Conservation (phyloP, 2,113 vertebrate genomes). For the Entosphenus tridentatus region DNA sequence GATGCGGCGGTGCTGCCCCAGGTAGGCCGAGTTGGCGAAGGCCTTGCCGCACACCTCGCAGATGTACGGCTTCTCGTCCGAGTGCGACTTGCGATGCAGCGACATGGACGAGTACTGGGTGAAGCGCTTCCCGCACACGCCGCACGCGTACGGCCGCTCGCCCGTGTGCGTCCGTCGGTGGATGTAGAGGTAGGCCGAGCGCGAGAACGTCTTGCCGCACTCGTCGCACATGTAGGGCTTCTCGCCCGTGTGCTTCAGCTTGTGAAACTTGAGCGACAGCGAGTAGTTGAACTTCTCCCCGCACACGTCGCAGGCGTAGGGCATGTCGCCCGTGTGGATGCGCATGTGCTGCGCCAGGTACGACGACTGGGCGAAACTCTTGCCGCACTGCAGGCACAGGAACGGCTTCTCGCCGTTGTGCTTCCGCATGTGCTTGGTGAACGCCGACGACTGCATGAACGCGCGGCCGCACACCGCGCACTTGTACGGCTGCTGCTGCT, state of each 20-base stretch:
- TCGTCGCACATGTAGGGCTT: neutral
- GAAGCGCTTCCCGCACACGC: constrained; percentile 2
- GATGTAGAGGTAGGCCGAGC: neutral
- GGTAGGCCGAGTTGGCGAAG: constrained; percentile 1
- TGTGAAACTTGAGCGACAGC: neutral
- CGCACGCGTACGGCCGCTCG: neutral
- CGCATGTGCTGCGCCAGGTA: constrained; percentile 6
- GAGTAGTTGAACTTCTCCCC: neutral
- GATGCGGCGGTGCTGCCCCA: constrained; percentile 4
- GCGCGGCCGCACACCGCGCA: constrained; percentile 2
- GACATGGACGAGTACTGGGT: constrained; percentile 2
- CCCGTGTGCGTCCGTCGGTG: neutral
- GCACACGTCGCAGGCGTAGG: neutral
- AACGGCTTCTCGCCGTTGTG: neutral
- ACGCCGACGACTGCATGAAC: neutral
- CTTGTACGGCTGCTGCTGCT: neutral
- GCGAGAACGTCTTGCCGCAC: constrained; percentile 7
- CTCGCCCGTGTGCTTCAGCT: constrained; percentile 7
- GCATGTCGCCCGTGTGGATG: neutral
- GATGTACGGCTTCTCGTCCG: neutral
- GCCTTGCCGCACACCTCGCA: neutral
- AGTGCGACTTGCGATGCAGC: constrained; percentile 6
- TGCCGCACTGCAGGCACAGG: constrained; percentile 6
- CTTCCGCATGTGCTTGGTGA: neutral
- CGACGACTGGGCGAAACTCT: neutral